Evolutionary conservation across 2,888 invertebrate species (phyloP).

Genomic region (Ectemnius lituratus): DNA sequence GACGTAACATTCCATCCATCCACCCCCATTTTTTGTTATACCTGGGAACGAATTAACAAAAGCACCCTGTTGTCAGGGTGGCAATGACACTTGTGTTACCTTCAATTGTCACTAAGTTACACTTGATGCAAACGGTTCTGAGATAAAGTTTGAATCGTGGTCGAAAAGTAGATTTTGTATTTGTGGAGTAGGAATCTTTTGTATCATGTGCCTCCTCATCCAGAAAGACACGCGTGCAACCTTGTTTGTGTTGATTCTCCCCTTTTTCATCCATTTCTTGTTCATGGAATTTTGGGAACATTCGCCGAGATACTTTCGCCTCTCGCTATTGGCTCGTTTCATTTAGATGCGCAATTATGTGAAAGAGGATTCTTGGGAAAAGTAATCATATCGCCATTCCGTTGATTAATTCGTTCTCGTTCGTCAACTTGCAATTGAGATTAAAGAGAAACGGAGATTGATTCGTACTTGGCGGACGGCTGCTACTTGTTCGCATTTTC

Average conservation of each 20-base stretch:
- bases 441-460: constrained; percentile 7
- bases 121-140: constrained; percentile 25
- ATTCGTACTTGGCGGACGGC: background rate
- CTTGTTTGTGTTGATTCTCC: constrained; percentile 20
- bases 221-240: constrained; percentile 35
- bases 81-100: background rate
- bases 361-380: background rate
- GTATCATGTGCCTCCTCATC: constrained; percentile 13
- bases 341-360: background rate
- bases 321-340: constrained; percentile 32
- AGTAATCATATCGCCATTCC: too few relatives aligned
- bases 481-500: background rate
- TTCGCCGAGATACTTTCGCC: constrained; percentile 40
- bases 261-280: constrained; percentile 37
- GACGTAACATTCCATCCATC: constrained; percentile 15
- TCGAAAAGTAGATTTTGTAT: too few relatives aligned
- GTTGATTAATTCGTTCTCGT: background rate
- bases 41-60: constrained; percentile 55
- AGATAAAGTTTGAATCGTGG: constrained; percentile 12
- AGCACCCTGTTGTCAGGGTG: constrained; percentile 20
- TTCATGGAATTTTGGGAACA: background rate
- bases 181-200: too few relatives aligned
- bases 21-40: too few relatives aligned
- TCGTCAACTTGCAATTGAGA: background rate
- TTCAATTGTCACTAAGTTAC: constrained; percentile 31